phyloP scores from a whole-genome alignment of 2,113 vertebrate genomes.

The Asarcornis scutulata region DNA sequence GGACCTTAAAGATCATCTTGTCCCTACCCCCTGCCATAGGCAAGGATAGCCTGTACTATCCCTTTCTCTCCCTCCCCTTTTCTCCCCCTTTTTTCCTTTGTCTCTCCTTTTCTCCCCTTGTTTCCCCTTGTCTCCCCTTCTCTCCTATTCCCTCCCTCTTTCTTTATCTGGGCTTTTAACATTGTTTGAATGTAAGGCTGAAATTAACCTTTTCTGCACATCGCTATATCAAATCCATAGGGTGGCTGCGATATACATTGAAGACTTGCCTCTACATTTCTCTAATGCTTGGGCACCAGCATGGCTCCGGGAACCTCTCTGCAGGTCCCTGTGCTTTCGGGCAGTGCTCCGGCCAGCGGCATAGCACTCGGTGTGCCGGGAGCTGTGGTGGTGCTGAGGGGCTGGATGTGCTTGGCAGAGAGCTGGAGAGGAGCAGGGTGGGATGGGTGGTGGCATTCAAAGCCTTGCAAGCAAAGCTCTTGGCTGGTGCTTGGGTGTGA shows the following conservation, averaged over 20 bases:
- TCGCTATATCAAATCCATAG: background rate
- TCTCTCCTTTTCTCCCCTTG: no score
- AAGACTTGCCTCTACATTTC: background rate
- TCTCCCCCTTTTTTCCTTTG: no score
- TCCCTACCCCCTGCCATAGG: no score
- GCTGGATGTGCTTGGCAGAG: fast-evolving
- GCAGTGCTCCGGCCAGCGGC: fast-evolving
- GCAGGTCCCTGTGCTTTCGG: fast-evolving
- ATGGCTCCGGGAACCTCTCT: fast-evolving
- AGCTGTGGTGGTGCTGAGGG: fast-evolving
- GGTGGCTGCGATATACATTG: background rate
- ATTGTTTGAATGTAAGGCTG: background rate
- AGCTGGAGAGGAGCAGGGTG: background rate
- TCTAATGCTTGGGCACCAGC: background rate
- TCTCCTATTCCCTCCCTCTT: no score
- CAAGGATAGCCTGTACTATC: no score
- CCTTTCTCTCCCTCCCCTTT: no score
- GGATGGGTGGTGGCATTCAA: no score
- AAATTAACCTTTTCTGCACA: fast-evolving
- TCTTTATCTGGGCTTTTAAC: background rate
- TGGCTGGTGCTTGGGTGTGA: background rate
- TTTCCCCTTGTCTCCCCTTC: no score
- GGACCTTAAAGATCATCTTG: no score
- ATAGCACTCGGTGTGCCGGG: fast-evolving
- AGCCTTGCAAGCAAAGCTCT: background rate